Conservation (phyloP, 1,140 invertebrate species). For the Polypedilum pembai region DNA sequence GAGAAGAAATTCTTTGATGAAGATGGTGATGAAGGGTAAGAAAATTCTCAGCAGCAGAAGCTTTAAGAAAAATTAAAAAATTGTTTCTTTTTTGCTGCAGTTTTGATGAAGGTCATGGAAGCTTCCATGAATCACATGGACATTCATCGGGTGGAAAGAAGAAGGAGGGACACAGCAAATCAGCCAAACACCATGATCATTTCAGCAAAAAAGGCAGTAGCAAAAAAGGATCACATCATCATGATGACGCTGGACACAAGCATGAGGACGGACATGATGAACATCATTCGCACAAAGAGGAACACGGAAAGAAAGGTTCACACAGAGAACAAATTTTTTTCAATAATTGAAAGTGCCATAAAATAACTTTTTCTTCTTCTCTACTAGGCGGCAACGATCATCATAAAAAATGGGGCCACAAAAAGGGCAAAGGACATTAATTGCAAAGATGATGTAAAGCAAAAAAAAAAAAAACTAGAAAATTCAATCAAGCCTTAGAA, state of each 20-base stretch:
- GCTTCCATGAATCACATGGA: constrained; percentile 59
- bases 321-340: no score
- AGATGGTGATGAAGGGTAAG: constrained; percentile 63
- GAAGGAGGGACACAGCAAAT: constrained; percentile 62
- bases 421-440: constrained; percentile 33
- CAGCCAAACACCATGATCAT: constrained; percentile 59
- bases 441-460: background rate
- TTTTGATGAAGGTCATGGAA: constrained; percentile 49
- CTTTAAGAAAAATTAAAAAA: background rate
- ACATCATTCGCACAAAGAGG: constrained; percentile 56
- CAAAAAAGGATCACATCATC: constrained; percentile 45
- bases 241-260: constrained; percentile 46
- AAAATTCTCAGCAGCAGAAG: no score
- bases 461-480: background rate
- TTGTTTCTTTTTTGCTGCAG: constrained; percentile 30
- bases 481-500: background rate
- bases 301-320: constrained; percentile 59
- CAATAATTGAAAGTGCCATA: constrained; percentile 1
- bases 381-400: constrained; percentile 48
- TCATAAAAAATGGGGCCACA: constrained; percentile 56
- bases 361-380: background rate
- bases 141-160: constrained; percentile 62
- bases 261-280: constrained; percentile 57
- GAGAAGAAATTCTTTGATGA: constrained; percentile 79
- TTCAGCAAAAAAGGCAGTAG: constrained; percentile 66